Evolutionary conservation across 2,113 vertebrate genomes (phyloP), one percentile per base, ranked within the genome.

Genomic region (Pipra filicauda): DNA sequence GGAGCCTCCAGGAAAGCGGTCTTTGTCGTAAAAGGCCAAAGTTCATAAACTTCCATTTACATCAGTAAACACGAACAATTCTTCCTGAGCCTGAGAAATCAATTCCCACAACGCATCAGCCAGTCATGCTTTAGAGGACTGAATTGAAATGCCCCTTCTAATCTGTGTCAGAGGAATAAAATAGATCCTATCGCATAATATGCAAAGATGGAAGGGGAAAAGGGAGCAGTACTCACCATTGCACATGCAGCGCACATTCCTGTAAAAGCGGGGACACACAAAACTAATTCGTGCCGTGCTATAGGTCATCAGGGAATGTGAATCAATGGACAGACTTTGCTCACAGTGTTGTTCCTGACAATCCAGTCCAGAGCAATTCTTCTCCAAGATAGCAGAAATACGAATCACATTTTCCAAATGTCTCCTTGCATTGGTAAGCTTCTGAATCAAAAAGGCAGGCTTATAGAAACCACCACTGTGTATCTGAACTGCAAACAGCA

Each of bases 281-380:
- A 99, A 99, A 97, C 99, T 99, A 98, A 99, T 98, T 39, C 98
- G 98, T 9, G 99, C 98, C 0, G 99, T 99, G 98, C 99, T 99
- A 96, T 99, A 99, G 23, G 99, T 99, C 94, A 98, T 98, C 91
- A 99, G 98, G 6, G 98, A 98, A 35, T 99, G 99, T 0, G 99
- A 99, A 96, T 99, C 99, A 89, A 99, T 98, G 9, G 98, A 98
- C 66, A 99, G 98, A 78, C 97, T 98, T 95, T 99, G 98, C 84
- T 99, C 98, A 49, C 99, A 99, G 89, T 99, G 99, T 0, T 98
- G 98, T 7, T 99, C 99, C 26, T 99, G 98, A 89, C 99, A 99
- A 94, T 99, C 99, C 94, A 99, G 97, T 43, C 99, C 99, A 0
- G 99, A 99, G 94, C 99, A 99, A 98, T 99, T 99, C 97, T 99